phyloP scores from a whole-genome alignment of 2,888 invertebrate species.

The Drosophila trichaetosa region DNA sequence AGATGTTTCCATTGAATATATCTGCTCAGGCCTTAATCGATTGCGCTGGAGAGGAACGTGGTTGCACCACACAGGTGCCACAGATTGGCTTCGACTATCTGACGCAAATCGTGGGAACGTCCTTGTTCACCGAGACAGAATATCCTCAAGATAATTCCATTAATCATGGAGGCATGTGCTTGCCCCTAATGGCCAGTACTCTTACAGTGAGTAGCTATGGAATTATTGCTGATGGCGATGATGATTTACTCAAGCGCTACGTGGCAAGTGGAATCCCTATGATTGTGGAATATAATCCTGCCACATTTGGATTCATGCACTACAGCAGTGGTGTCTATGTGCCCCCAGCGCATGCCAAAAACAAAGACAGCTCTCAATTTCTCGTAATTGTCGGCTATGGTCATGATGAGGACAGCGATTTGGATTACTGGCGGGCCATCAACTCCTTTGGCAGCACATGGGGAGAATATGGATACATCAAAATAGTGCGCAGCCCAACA shows the following conservation, averaged over 20 bases:
- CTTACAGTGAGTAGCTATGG: slow-evolving; percentile 61
- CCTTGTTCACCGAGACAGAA: slow-evolving; percentile 91
- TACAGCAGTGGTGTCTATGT: slow-evolving; percentile 80
- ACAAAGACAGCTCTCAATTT: slow-evolving; percentile 71
- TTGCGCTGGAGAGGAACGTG: slow-evolving; percentile 86
- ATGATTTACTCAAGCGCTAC: slow-evolving; percentile 58
- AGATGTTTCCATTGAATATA: rapidly evolving
- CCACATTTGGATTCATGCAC: slow-evolving; percentile 83
- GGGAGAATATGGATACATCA: slow-evolving; percentile 83
- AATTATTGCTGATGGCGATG: slow-evolving; percentile 59
- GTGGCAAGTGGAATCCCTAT: slow-evolving; percentile 76
- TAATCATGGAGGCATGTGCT: slow-evolving; percentile 71
- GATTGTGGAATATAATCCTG: slow-evolving; percentile 80
- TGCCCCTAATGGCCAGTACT: slow-evolving; percentile 5
- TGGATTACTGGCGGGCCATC: slow-evolving; percentile 79
- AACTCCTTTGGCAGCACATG: slow-evolving; percentile 82
- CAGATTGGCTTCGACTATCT: slow-evolving; percentile 93
- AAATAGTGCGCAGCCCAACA: slow-evolving; percentile 58
- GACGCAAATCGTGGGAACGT: slow-evolving; percentile 87
- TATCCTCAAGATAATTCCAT: slow-evolving; percentile 88
- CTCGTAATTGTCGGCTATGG: slow-evolving; percentile 82
- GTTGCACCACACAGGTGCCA: slow-evolving; percentile 90
- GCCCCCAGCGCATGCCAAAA: slow-evolving; percentile 49
- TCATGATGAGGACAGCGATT: slow-evolving; percentile 49
- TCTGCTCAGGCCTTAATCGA: slow-evolving; percentile 96